Evolutionary conservation across 2,888 invertebrate genomes (phyloP), one percentile per base, ranked within the genome.

Genomic region (Sialis fuliginosa): DNA sequence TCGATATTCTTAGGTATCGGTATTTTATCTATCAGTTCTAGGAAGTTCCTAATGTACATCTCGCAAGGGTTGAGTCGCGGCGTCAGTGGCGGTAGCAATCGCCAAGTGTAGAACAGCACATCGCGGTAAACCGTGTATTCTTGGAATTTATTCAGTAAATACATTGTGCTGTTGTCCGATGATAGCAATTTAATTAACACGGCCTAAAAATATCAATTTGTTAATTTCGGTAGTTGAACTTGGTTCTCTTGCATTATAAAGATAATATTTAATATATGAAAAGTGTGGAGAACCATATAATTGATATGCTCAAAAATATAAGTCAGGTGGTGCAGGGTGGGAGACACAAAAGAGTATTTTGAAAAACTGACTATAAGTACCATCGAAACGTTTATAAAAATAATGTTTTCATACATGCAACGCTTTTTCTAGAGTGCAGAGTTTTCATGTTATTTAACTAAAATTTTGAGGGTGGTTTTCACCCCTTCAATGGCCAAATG

Each of bases 121-220:
- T 91, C 90, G 52, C 79, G 73, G 60, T 79, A 83, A 48, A 75
- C 70, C 0, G 81, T 68, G 60, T 80, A 84, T 62, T 86, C 84
- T 57, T 82, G 79, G 58, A 85, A 85, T 54, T 80, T 74, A 8
- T 69, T 64, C 50, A 88, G 74, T 1, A 80, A 66, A 33, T 70
- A 65, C 1, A 68, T 61, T 62, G 78, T 81, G 31, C 77, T 71
- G 43, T 70, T 64, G 42, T 78, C 75, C 1, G 72, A 66, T 33
- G 78, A 77, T 39, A 87, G 61, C 9, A 88, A 59, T 41, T 74
- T 72, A 56, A 69, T 68, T 47, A 88, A 67, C 51, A 88, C 70
- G 43, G 69, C 70, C 74, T 75, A 44, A 32, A 48, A 49, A 46
- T 9, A 46, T 12, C 30, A 22, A 33, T 32, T 40, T 40, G 32